phyloP scores from a whole-genome alignment of 2,888 invertebrate genomes.

The Drosophila melanosoma region DNA sequence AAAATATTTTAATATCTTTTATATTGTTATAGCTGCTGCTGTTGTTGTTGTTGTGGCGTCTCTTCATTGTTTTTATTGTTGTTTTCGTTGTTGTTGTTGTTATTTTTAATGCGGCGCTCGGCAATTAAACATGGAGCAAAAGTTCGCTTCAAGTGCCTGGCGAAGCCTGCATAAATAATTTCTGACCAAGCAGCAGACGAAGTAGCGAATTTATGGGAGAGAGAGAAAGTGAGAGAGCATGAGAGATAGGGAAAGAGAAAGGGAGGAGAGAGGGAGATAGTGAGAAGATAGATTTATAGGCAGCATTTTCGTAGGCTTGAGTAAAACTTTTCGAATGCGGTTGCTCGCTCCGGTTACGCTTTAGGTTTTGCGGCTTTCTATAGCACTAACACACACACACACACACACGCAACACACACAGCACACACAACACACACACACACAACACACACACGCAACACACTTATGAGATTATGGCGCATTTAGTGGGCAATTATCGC shows the following conservation, averaged over 20 bases:
- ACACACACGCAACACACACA: constrained; percentile 11
- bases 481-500: constrained; percentile 79
- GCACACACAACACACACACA: constrained; percentile 5
- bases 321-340: constrained; percentile 43
- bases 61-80: neutral
- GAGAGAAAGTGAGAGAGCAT: neutral
- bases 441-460: neutral
- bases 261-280: neutral
- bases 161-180: constrained; percentile 63
- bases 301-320: constrained; percentile 42
- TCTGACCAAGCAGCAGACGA: constrained; percentile 47
- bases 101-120: constrained; percentile 38
- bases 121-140: constrained; percentile 71
- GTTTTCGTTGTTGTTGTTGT: constrained; percentile 11
- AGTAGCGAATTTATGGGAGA: neutral
- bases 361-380: constrained; percentile 56
- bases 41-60: neutral
- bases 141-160: constrained; percentile 48
- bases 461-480: constrained; percentile 60
- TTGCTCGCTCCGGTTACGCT: constrained; percentile 41
- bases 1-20: constrained; percentile 55
- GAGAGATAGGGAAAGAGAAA: neutral
- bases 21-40: constrained; percentile 45
- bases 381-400: constrained; percentile 14
- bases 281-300: neutral